Evolutionary conservation across 2,113 vertebrate species (phyloP).

Genomic region (Hippocampus guttulatus): DNA sequence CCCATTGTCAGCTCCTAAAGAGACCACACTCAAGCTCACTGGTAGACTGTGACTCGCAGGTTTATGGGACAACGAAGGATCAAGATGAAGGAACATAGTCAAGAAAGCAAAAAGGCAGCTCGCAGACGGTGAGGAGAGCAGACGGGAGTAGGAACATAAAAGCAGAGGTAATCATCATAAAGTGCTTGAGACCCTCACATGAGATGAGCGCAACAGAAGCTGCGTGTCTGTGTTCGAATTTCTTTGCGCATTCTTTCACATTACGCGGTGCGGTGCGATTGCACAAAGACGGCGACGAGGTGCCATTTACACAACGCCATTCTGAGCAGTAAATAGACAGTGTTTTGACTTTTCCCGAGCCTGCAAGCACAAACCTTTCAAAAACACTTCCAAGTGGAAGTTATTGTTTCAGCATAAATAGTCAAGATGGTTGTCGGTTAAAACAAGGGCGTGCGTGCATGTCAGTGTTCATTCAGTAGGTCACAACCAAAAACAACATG

Average conservation of each 20-base stretch:
- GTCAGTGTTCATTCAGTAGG: not conserved
- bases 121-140: slow-evolving; percentile 14
- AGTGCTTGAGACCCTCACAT: slow-evolving; percentile 62
- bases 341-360: not conserved
- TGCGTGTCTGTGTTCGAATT: slow-evolving; percentile 2
- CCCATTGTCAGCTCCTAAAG: slow-evolving; percentile 38
- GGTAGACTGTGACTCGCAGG: slow-evolving; percentile 21
- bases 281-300: slow-evolving; percentile 29
- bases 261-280: slow-evolving; percentile 15
- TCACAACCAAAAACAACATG: not conserved
- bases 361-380: not conserved
- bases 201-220: slow-evolving; percentile 39
- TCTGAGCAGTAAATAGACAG: not conserved
- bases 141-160: slow-evolving; percentile 35
- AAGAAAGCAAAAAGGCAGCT: not conserved
- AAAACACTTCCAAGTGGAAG: not conserved
- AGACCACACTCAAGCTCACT: slow-evolving; percentile 31
- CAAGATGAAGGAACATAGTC: slow-evolving; percentile 10
- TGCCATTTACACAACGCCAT: not conserved
- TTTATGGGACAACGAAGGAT: slow-evolving; percentile 13
- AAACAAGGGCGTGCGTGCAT: not conserved
- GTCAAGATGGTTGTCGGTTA: not conserved
- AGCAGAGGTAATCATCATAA: slow-evolving; percentile 65
- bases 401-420: not conserved
- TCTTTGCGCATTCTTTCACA: not conserved